Evolutionary conservation across 2,888 invertebrate species (phyloP).

Genomic region (Rhabditoides inermis): DNA sequence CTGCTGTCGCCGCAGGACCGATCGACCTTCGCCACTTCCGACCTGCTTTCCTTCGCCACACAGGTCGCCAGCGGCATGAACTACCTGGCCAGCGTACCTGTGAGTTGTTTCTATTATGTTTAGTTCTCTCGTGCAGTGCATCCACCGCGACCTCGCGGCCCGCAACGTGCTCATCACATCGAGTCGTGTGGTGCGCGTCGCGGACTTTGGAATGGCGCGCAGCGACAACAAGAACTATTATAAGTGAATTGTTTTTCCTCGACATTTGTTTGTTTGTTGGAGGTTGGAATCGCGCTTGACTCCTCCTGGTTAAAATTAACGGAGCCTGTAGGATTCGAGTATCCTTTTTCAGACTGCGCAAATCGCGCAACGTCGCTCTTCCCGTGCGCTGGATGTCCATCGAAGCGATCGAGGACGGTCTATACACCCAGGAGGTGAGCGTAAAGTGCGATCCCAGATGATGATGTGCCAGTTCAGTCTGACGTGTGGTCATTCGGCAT

Average conservation of each 20-base stretch:
- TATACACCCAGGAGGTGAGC: slow-evolving; percentile 64
- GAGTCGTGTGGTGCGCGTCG: slow-evolving; percentile 85
- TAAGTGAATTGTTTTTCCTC: slow-evolving; percentile 14
- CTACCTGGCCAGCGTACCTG: slow-evolving; percentile 82
- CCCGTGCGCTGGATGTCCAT: slow-evolving; percentile 99
- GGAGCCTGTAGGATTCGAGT: too few relatives aligned
- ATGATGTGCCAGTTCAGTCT: slow-evolving; percentile 17
- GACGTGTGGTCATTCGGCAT: slow-evolving; percentile 58
- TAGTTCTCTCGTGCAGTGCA: too few relatives aligned
- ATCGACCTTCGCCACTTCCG: too few relatives aligned
- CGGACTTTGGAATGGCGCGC: slow-evolving; percentile 90
- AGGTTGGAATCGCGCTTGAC: too few relatives aligned
- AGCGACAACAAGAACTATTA: slow-evolving; percentile 66
- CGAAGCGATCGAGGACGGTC: slow-evolving; percentile 76
- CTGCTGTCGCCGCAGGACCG: too few relatives aligned
- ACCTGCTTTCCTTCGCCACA: slow-evolving; percentile 85
- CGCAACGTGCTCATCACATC: slow-evolving; percentile 89
- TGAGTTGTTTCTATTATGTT: slow-evolving; percentile 59
- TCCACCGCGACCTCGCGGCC: slow-evolving; percentile 90
- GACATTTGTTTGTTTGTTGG: too few relatives aligned
- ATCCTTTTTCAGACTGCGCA: too few relatives aligned
- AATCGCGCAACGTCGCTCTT: slow-evolving; percentile 76
- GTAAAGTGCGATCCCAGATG: too few relatives aligned
- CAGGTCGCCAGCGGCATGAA: slow-evolving; percentile 97
- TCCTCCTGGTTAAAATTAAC: too few relatives aligned